phyloP scores from a whole-genome alignment of 2,888 invertebrate genomes.

The Barypeithes pellucidus region DNA sequence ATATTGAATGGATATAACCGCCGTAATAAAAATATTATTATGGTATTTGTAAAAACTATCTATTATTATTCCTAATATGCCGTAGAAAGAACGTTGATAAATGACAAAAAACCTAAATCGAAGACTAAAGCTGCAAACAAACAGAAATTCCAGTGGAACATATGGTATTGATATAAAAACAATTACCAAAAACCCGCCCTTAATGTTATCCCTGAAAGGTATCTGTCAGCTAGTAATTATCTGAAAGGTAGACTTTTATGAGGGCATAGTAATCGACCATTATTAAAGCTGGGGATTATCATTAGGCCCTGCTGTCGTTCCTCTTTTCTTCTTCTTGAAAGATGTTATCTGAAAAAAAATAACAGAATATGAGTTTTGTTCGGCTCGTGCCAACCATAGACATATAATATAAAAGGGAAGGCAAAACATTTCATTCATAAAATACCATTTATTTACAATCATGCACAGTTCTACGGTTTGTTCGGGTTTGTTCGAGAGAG shows the following conservation, averaged over 20 bases:
- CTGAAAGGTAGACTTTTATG: slow-evolving; percentile 25
- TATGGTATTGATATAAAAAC: slow-evolving; percentile 22
- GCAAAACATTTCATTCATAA: no score
- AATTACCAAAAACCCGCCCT: slow-evolving; percentile 15
- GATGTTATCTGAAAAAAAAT: slow-evolving; percentile 2
- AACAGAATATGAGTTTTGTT: neutral
- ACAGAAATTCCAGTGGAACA: slow-evolving; percentile 1
- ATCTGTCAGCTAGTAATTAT: slow-evolving; percentile 19
- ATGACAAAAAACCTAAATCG: neutral
- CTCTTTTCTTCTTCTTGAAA: neutral
- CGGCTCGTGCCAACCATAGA: slow-evolving; percentile 8
- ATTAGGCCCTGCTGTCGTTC: slow-evolving; percentile 1
- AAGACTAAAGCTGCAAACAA: slow-evolving; percentile 5
- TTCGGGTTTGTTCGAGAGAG: no score
- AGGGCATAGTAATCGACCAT: neutral
- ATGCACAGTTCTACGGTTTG: no score
- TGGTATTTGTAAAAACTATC: no score
- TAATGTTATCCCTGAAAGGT: neutral
- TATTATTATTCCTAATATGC: neutral
- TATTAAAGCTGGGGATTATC: neutral
- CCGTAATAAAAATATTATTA: no score
- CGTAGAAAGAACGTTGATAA: neutral
- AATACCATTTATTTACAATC: no score
- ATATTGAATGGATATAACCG: no score
- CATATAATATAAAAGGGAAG: no score